Conservation (phyloP, 2,888 invertebrate species). For the Sabatieria punctata region DNA sequence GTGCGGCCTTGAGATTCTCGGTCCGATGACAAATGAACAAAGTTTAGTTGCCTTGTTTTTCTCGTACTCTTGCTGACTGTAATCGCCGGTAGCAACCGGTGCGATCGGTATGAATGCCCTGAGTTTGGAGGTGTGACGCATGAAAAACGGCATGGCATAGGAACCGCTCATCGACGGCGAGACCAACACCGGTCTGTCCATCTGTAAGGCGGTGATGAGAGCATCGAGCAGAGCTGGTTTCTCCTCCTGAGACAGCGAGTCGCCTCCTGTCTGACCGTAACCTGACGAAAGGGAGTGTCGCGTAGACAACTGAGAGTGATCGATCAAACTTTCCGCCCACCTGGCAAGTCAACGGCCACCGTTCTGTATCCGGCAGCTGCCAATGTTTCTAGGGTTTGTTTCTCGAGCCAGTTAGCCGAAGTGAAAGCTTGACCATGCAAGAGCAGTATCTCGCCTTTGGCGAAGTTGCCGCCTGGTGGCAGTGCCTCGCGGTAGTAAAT, state of each 20-base stretch:
- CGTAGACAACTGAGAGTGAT: not conserved
- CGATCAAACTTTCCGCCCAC: slow-evolving; percentile 17
- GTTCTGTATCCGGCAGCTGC: slow-evolving; percentile 34
- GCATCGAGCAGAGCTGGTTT: slow-evolving; percentile 25
- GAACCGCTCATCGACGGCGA: slow-evolving; percentile 40
- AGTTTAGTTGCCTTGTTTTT: slow-evolving; percentile 23
- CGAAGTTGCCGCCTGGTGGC: slow-evolving; percentile 10
- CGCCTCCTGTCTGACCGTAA: slow-evolving; percentile 22
- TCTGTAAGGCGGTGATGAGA: slow-evolving; percentile 23
- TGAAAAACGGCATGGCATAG: slow-evolving; percentile 35
- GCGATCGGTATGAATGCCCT: slow-evolving; percentile 37
- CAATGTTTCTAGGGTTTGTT: slow-evolving; percentile 33
- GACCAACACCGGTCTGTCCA: slow-evolving; percentile 34
- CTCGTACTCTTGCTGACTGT: slow-evolving; percentile 15
- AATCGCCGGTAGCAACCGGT: slow-evolving; percentile 29
- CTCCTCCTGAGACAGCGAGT: slow-evolving; percentile 12
- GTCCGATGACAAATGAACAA: not conserved
- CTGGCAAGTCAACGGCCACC: slow-evolving; percentile 39
- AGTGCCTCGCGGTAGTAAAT: slow-evolving; percentile 17
- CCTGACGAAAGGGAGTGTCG: slow-evolving; percentile 16
- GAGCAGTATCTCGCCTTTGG: slow-evolving; percentile 30
- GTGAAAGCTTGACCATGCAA: slow-evolving; percentile 38
- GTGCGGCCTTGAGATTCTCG: not conserved
- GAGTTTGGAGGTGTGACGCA: slow-evolving; percentile 25
- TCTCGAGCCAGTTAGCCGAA: slow-evolving; percentile 36